These are phyloP conservation scores for Parnassius orleans DNA, from an alignment of 2,888 invertebrate species.

Conservation along the genomic window DNA sequence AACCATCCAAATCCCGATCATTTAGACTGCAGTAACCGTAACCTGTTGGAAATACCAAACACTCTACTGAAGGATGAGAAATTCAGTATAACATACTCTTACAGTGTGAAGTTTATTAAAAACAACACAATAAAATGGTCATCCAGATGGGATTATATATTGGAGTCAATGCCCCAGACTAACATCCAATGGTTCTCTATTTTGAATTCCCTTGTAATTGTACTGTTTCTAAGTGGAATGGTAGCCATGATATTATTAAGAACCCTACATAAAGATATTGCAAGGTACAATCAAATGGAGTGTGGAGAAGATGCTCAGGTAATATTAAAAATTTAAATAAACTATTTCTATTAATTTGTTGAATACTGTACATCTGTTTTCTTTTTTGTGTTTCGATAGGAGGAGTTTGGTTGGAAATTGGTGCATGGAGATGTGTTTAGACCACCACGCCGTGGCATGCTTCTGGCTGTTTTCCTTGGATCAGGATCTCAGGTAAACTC, in stretches of 20 bases:
- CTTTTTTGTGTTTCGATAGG: conserved; percentile 75
- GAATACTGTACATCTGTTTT: not conserved
- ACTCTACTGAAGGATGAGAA: conserved; percentile 70
- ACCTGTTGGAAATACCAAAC: conserved; percentile 86
- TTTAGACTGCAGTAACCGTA: conserved; percentile 74
- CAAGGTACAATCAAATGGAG: conserved; percentile 97
- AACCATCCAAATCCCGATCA: conserved; percentile 71
- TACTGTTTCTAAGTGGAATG: conserved; percentile 98
- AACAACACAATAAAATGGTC: conserved; percentile 97
- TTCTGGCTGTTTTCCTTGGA: conserved; percentile 97
- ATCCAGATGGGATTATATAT: conserved; percentile 99
- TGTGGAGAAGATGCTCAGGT: conserved; percentile 96
- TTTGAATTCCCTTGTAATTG: conserved; percentile 97
- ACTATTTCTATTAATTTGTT: not conserved
- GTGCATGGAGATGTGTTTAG: conserved; percentile 99
- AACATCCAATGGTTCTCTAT: conserved; percentile 99
- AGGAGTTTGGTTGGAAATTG: conserved; percentile 98
- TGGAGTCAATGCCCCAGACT: conserved; percentile 98
- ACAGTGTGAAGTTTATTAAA: conserved; percentile 89
- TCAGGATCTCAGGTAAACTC: conserved; percentile 93
- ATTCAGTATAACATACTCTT: conserved; percentile 90
- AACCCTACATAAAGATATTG: conserved; percentile 98
- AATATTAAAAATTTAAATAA: conserved; percentile 48
- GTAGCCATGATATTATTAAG: conserved; percentile 99
- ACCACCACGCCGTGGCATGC: conserved; percentile 97